A percentile compares a stretch with the other conserved stretches of the same genome.
phyloP scores from a whole-genome alignment of 2,797 vertebrate genomes.

The Sebastes itinus region DNA sequence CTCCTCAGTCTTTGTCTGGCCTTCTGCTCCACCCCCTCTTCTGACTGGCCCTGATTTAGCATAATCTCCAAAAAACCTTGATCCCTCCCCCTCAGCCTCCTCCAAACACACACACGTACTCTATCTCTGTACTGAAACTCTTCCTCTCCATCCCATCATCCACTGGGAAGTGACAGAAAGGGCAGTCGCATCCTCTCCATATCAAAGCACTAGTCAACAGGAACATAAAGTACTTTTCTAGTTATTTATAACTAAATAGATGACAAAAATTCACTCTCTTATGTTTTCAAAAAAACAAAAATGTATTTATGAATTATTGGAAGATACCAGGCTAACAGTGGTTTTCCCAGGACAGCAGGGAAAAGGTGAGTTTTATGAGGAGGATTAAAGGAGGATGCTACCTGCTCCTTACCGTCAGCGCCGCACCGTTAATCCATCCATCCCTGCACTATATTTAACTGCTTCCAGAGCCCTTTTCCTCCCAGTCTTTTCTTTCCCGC shows the following conservation, averaged over 20 bases:
- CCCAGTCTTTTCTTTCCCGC: conserved; percentile 34
- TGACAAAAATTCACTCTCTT: neutral
- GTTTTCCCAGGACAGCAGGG: conserved; percentile 72
- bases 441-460: conserved; percentile 55
- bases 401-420: conserved; percentile 34
- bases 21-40: conserved; percentile 74
- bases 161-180: conserved; percentile 21
- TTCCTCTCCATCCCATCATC: conserved; percentile 45
- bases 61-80: conserved; percentile 71
- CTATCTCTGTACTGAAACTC: conserved; percentile 38
- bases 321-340: conserved; percentile 23
- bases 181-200: conserved; percentile 61
- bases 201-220: conserved; percentile 48
- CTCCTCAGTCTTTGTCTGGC: conserved; percentile 86
- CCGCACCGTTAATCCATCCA: conserved; percentile 44
- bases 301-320: neutral
- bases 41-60: conserved; percentile 73
- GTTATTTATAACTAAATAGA: neutral
- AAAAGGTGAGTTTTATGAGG: conserved; percentile 66
- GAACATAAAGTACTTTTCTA: conserved; percentile 31
- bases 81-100: conserved; percentile 42
- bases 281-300: neutral
- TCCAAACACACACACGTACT: conserved; percentile 11
- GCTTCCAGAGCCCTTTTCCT: conserved; percentile 38
- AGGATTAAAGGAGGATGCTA: conserved; percentile 60